Percentiles rank a stretch among this genome's conserved stretches.
Conservation (phyloP, 2,888 invertebrate genomes). For the Plagodis dolabraria region DNA sequence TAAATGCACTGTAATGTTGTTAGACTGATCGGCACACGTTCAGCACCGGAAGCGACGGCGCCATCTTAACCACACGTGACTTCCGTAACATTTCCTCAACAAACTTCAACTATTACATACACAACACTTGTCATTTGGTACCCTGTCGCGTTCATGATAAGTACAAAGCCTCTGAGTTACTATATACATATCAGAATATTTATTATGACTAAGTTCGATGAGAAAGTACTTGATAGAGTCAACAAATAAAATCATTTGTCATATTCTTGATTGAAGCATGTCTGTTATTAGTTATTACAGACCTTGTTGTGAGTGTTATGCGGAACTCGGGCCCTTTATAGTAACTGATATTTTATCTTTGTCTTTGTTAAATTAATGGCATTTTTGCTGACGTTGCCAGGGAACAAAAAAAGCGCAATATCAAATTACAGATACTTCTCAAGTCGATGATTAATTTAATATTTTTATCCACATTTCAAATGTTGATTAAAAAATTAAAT, state of each 20-base stretch:
- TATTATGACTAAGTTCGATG: constrained; percentile 3
- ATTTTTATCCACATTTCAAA: too few species aligned
- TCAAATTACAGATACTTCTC: too few species aligned
- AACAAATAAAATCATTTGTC: constrained; percentile 7
- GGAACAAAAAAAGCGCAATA: too few species aligned
- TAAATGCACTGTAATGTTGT: not conserved
- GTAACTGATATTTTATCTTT: too few species aligned
- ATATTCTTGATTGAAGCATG: constrained; percentile 15
- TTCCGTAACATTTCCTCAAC: constrained; percentile 49
- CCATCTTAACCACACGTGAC: constrained; percentile 57
- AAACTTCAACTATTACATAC: constrained; percentile 12
- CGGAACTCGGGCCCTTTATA: constrained; percentile 11
- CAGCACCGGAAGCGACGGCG: constrained; percentile 49
- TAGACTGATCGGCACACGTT: constrained; percentile 31
- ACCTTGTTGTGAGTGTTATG: constrained; percentile 2
- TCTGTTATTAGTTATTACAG: not conserved
- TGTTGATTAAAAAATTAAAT: too few species aligned
- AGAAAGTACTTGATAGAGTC: not conserved
- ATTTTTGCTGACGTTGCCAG: too few species aligned
- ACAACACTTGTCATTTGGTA: not conserved
- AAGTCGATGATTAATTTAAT: too few species aligned
- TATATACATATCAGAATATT: not conserved
- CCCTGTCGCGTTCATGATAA: constrained; percentile 11
- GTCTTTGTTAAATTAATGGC: too few species aligned
- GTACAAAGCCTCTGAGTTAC: not conserved